Percentiles rank a stretch among this genome's conserved stretches.
Evolutionary conservation across 2,888 invertebrate genomes (phyloP).

Genomic region (Troglohyphantes excavatus): DNA sequence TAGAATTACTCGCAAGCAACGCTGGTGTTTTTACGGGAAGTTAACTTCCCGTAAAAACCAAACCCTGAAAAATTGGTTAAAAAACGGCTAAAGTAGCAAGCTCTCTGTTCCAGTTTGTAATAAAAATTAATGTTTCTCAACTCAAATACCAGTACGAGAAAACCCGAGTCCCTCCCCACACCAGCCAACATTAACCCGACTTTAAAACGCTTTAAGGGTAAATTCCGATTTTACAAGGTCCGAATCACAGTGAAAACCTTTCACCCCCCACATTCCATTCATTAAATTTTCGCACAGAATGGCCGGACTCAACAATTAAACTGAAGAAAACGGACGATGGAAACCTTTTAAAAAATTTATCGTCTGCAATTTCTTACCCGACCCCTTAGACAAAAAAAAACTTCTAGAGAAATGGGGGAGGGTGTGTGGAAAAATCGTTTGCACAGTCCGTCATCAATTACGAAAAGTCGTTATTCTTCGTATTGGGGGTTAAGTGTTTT

Average conservation of each 20-base stretch:
- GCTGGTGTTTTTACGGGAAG: too few species aligned
- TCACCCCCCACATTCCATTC: slow-evolving; percentile 46
- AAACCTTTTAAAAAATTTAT: slow-evolving; percentile 78
- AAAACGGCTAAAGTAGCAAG: not conserved
- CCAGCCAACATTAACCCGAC: slow-evolving; percentile 46
- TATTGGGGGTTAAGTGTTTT: slow-evolving; percentile 56
- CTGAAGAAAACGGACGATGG: slow-evolving; percentile 56
- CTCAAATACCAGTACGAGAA: slow-evolving; percentile 19
- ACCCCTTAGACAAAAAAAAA: not conserved
- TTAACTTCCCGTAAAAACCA: not conserved
- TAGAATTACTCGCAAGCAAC: too few species aligned
- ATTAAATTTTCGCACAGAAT: slow-evolving; percentile 51
- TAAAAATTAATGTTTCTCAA: slow-evolving; percentile 64
- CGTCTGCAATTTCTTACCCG: not conserved
- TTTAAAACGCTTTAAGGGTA: slow-evolving; percentile 65
- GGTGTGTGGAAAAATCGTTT: slow-evolving; percentile 27
- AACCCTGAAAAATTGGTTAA: not conserved
- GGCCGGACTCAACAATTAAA: slow-evolving; percentile 69
- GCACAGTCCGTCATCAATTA: slow-evolving; percentile 56
- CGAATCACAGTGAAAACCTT: slow-evolving; percentile 50
- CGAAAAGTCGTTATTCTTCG: slow-evolving; percentile 70
- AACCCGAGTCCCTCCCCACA: slow-evolving; percentile 27
- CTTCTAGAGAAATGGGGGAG: slow-evolving; percentile 24
- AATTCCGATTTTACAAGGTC: slow-evolving; percentile 45
- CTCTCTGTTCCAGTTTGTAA: slow-evolving; percentile 14